These are phyloP conservation scores for Arion vulgaris DNA, from an alignment of 1,140 invertebrate species.

Conservation along the genomic window DNA sequence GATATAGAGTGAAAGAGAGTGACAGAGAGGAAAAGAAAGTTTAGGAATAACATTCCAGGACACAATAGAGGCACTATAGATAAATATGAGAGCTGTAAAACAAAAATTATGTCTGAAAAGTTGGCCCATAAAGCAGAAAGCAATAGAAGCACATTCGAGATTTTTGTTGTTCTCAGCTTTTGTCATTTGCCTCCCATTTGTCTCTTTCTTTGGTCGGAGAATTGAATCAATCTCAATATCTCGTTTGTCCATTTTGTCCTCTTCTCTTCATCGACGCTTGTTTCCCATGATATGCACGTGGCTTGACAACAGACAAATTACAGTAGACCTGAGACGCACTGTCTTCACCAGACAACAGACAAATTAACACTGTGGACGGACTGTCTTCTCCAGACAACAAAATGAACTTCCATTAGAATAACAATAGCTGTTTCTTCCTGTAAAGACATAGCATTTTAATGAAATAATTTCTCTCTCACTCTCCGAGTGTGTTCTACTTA, in stretches of 20 bases:
- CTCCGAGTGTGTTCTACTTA: too few relatives aligned
- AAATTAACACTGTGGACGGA: neutral
- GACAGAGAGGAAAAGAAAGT: too few relatives aligned
- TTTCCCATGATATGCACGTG: neutral
- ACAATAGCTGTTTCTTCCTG: too few relatives aligned
- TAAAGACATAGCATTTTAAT: too few relatives aligned
- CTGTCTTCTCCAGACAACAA: neutral
- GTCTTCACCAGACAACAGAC: neutral
- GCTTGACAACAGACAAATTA: neutral
- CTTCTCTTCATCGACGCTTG: neutral
- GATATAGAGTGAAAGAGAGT: too few relatives aligned
- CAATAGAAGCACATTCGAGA: neutral
- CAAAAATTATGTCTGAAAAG: too few relatives aligned
- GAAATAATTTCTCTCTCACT: too few relatives aligned
- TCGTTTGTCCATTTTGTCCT: neutral
- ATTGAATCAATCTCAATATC: conserved; percentile 1
- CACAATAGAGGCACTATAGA: too few relatives aligned
- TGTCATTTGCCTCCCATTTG: neutral
- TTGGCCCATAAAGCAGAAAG: too few relatives aligned
- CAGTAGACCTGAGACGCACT: neutral
- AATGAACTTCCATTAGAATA: neutral
- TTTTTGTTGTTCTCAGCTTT: neutral
- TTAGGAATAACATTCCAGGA: too few relatives aligned
- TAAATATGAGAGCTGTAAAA: too few relatives aligned
- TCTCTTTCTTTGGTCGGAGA: neutral